Percentiles rank a stretch among this genome's conserved stretches.
These are phyloP conservation scores for Physella acuta DNA, from an alignment of 1,140 invertebrate species.

Conservation along the genomic window DNA sequence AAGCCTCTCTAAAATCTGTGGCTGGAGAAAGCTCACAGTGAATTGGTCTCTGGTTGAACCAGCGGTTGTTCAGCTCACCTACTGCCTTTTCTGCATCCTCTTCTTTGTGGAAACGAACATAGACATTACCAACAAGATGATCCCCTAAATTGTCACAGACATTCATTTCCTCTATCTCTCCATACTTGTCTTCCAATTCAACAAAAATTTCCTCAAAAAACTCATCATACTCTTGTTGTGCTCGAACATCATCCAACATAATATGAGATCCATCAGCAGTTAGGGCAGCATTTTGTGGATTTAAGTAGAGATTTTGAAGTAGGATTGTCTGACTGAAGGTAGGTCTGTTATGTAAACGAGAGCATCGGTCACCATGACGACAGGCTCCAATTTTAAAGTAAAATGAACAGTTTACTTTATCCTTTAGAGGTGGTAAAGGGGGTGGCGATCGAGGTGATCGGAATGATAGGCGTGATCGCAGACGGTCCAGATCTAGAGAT, in stretches of 20 bases:
- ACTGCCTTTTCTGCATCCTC: conserved; percentile 97
- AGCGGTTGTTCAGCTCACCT: conserved; percentile 94
- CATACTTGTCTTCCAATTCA: too few species aligned
- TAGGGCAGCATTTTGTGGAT: conserved; percentile 95
- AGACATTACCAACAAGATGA: conserved; percentile 96
- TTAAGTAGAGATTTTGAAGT: conserved; percentile 95
- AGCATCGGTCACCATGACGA: conserved; percentile 96
- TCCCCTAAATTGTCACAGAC: conserved; percentile 99
- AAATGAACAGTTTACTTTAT: conserved; percentile 99
- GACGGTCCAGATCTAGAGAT: conserved; percentile 2
- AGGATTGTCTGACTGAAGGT: conserved; percentile 97
- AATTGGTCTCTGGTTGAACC: conserved; percentile 98
- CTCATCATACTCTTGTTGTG: too few species aligned
- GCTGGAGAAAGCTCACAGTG: conserved; percentile 97
- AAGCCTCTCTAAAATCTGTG: conserved; percentile 98
- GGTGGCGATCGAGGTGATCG: not conserved
- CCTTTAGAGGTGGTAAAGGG: not conserved
- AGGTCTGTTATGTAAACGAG: conserved; percentile 96
- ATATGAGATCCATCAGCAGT: conserved; percentile 81
- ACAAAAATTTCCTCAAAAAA: too few species aligned
- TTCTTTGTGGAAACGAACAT: conserved; percentile 84
- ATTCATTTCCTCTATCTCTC: conserved; percentile 99
- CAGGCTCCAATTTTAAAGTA: conserved; percentile 99
- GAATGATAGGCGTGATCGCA: not conserved
- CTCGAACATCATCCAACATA: too few species aligned